Conservation (phyloP, 2,113 vertebrate genomes). For the Rhynchomys soricoides region DNA sequence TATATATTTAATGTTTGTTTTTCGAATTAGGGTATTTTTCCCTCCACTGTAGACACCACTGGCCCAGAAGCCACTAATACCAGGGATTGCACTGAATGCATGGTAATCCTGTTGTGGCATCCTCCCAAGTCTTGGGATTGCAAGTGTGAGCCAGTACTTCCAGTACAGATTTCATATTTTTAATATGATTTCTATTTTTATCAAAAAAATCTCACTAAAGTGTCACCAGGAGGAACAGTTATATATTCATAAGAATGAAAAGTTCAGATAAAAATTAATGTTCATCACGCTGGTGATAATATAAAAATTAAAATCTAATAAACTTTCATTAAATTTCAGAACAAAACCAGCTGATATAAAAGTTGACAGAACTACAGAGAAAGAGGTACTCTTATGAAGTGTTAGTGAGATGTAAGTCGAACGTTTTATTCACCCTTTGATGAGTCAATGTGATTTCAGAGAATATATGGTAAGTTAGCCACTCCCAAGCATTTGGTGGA, state of each 20-base stretch:
- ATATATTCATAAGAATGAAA: constrained; percentile 21
- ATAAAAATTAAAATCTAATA: constrained; percentile 47
- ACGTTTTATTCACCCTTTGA: not conserved
- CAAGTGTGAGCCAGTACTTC: not conserved
- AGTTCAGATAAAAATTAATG: constrained; percentile 24
- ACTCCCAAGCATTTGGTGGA: constrained; percentile 5
- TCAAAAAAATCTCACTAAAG: not conserved
- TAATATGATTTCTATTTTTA: constrained; percentile 25
- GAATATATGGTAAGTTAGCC: not conserved
- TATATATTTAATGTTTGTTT: not conserved
- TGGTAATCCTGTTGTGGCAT: not conserved
- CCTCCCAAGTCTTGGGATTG: not conserved
- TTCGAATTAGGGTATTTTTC: not conserved
- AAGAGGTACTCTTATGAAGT: not conserved
- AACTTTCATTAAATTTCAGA: constrained; percentile 15
- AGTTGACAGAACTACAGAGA: not conserved
- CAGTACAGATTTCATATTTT: constrained; percentile 5
- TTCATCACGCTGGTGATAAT: not conserved
- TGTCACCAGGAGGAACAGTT: not conserved
- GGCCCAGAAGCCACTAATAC: not conserved
- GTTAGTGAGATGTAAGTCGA: not conserved
- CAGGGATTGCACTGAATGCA: not conserved
- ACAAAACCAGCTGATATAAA: not conserved
- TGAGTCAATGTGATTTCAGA: not conserved
- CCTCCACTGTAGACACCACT: not conserved